Evolutionary conservation across 2,888 invertebrate genomes (phyloP).

Genomic region (Eupsilia transversa): DNA sequence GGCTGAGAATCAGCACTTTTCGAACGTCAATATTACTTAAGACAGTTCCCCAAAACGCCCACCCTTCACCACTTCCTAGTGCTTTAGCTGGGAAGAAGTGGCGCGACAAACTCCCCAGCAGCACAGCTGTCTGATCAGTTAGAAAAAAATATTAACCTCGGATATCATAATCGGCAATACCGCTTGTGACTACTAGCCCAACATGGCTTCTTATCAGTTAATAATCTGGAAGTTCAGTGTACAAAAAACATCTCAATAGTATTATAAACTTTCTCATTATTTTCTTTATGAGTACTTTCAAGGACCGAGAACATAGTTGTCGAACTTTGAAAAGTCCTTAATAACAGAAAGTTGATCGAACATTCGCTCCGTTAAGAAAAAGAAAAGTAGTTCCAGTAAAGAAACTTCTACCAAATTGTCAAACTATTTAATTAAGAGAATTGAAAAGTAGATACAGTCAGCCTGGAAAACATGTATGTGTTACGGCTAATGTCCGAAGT

Average conservation of each 20-base stretch:
- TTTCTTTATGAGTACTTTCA: not conserved
- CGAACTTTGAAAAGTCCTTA: slow-evolving; percentile 15
- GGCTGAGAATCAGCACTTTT: too few species aligned
- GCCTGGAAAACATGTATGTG: not conserved
- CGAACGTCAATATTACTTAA: too few species aligned
- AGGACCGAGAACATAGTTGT: not conserved
- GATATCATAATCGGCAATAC: not conserved
- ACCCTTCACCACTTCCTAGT: too few species aligned
- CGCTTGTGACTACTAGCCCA: not conserved
- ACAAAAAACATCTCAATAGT: not conserved
- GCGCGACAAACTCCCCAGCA: too few species aligned
- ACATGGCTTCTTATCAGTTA: not conserved
- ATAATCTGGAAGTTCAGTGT: not conserved
- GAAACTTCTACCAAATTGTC: slow-evolving; percentile 39
- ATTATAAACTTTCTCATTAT: slow-evolving; percentile 1
- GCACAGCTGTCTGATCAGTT: too few species aligned
- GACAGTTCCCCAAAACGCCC: too few species aligned
- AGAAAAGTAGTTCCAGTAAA: slow-evolving; percentile 22
- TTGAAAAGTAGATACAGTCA: slow-evolving; percentile 29
- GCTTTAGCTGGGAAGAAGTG: too few species aligned
- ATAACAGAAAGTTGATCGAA: slow-evolving; percentile 16
- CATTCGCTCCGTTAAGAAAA: slow-evolving; percentile 25
- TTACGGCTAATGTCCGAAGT: too few species aligned
- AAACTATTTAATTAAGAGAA: slow-evolving; percentile 59
- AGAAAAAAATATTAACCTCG: too few species aligned